Evolutionary conservation across 2,113 vertebrate species (phyloP).

Genomic region (Psammodynastes pulverulentus): DNA sequence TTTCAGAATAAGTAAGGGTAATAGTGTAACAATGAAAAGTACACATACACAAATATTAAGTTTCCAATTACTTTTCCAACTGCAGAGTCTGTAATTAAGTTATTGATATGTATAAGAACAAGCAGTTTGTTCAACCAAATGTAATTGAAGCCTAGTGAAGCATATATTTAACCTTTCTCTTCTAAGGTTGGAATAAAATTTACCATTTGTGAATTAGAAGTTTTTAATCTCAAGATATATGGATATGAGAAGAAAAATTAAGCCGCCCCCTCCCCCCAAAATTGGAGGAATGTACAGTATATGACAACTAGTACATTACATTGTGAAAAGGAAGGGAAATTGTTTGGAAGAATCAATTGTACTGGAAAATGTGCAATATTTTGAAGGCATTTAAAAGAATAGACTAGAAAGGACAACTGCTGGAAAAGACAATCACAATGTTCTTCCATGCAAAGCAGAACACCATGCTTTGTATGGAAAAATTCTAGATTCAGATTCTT

Average conservation of each 20-base stretch:
- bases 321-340: neutral
- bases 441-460: neutral
- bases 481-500: neutral
- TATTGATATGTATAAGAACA: constrained; percentile 9
- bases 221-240: neutral
- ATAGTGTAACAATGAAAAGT: neutral
- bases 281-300: neutral
- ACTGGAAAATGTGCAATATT: neutral
- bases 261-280: neutral
- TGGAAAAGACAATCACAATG: neutral
- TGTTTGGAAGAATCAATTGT: neutral
- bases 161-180: neutral
- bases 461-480: neutral
- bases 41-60: constrained; percentile 4
- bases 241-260: neutral
- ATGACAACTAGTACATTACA: neutral
- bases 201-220: neutral
- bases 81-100: neutral
- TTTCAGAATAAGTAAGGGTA: neutral
- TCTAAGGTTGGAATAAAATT: neutral
- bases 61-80: neutral
- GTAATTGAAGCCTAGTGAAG: constrained; percentile 1
- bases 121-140: neutral
- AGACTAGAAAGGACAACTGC: neutral
- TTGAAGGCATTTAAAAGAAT: neutral